Evolutionary conservation across 2,888 invertebrate genomes (phyloP).

Genomic region (Monochamus alternatus): DNA sequence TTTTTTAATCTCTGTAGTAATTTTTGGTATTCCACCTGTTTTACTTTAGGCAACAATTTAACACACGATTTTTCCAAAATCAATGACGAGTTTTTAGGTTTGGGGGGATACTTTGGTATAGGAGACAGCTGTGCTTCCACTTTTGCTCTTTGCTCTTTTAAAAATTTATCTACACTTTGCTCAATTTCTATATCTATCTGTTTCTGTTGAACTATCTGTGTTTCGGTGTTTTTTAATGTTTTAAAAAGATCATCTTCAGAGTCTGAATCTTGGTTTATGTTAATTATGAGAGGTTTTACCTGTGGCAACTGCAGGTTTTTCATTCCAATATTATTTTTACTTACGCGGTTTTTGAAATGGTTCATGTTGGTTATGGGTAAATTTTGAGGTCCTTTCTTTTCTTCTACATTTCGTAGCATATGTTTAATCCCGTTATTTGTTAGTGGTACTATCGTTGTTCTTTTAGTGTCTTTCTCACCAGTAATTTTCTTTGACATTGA

Average conservation of each 20-base stretch:
- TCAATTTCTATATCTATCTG: slow-evolving; percentile 49
- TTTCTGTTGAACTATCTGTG: slow-evolving; percentile 30
- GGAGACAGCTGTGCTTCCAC: slow-evolving; percentile 61
- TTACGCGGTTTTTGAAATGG: slow-evolving; percentile 33
- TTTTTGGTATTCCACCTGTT: slow-evolving; percentile 68
- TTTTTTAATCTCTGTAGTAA: slow-evolving; percentile 64
- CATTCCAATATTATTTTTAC: slow-evolving; percentile 25
- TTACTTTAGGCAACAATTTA: slow-evolving; percentile 66
- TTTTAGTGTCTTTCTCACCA: slow-evolving; percentile 41
- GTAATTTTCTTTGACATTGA: slow-evolving; percentile 76
- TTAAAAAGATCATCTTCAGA: slow-evolving; percentile 58
- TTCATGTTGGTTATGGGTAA: background rate
- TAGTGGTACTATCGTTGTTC: slow-evolving; percentile 27
- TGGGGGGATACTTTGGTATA: slow-evolving; percentile 11
- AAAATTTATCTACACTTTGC: slow-evolving; percentile 64
- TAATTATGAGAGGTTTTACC: slow-evolving; percentile 68
- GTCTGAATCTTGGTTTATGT: slow-evolving; percentile 66
- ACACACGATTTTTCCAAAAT: slow-evolving; percentile 63
- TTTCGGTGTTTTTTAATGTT: slow-evolving; percentile 25
- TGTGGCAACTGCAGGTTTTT: slow-evolving; percentile 49
- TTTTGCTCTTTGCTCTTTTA: slow-evolving; percentile 67
- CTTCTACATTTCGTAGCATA: slow-evolving; percentile 23
- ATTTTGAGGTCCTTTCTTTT: slow-evolving; percentile 3
- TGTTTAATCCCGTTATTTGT: slow-evolving; percentile 28
- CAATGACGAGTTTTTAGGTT: slow-evolving; percentile 22